Conservation (phyloP, 2,888 invertebrate species). For the Calliphora vomitoria region DNA sequence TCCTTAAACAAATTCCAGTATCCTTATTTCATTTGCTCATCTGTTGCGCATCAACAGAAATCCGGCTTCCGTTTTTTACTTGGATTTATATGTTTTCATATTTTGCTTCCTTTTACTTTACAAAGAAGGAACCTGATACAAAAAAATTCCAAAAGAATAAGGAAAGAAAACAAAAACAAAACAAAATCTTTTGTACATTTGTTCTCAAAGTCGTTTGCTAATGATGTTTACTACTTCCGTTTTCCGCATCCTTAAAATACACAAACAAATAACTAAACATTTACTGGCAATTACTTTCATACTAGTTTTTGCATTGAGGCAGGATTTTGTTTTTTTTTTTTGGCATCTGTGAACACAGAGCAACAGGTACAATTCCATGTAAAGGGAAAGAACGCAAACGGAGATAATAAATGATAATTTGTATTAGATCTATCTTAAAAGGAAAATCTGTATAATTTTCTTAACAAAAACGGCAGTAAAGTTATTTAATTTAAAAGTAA, state of each 20-base stretch:
- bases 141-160: neutral
- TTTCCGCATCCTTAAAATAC: slow-evolving; percentile 66
- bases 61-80: slow-evolving; percentile 65
- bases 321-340: slow-evolving; percentile 29
- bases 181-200: slow-evolving; percentile 52
- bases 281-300: neutral
- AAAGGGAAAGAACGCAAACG: neutral
- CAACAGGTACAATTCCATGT: slow-evolving; percentile 61
- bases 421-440: neutral
- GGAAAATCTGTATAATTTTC: neutral
- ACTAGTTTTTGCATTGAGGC: slow-evolving; percentile 56
- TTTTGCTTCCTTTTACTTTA: slow-evolving; percentile 54
- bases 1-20: slow-evolving; percentile 1
- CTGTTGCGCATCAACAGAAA: slow-evolving; percentile 63
- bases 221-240: slow-evolving; percentile 71
- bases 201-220: slow-evolving; percentile 47
- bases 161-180: slow-evolving; percentile 2
- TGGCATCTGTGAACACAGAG: slow-evolving; percentile 52
- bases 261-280: slow-evolving; percentile 21
- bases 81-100: slow-evolving; percentile 13
- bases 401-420: slow-evolving; percentile 26
- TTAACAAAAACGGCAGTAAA: neutral
- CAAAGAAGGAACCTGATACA: neutral
- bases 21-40: slow-evolving; percentile 45
- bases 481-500: neutral